Percentiles rank a stretch among this genome's conserved stretches.
Conservation (phyloP, 2,113 vertebrate genomes). For the Oryzias curvinotus region DNA sequence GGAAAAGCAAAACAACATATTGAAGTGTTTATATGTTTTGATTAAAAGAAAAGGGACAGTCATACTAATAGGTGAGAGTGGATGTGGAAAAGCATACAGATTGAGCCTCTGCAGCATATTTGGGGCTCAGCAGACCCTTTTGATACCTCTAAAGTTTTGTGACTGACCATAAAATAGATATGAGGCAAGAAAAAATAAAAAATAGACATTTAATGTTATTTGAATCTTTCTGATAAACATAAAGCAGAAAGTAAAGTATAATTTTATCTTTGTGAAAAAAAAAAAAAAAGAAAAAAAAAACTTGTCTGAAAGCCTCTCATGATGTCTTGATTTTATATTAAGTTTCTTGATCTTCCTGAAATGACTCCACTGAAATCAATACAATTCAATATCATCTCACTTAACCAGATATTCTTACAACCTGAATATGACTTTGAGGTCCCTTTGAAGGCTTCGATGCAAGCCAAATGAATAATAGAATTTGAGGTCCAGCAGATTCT, state of each 20-base stretch:
- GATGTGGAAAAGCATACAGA: not conserved
- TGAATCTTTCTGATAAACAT: not conserved
- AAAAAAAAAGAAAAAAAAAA: not conserved
- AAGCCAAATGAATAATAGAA: conserved; percentile 40
- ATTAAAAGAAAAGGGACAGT: not conserved
- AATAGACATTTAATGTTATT: no score
- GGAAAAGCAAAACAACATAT: not conserved
- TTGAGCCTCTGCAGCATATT: not conserved
- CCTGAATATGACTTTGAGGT: conserved; percentile 38
- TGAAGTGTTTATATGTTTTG: not conserved
- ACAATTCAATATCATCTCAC: conserved; percentile 32
- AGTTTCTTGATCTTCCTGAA: conserved; percentile 51
- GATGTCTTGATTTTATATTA: conserved; percentile 39
- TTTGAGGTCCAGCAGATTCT: conserved; percentile 26
- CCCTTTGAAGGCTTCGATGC: conserved; percentile 16
- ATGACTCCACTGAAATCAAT: conserved; percentile 53
- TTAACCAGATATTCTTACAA: conserved; percentile 15
- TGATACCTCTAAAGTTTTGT: no score
- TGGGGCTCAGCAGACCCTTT: not conserved
- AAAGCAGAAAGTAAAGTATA: not conserved
- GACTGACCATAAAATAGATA: no score
- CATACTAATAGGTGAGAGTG: not conserved
- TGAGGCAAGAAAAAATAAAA: no score
- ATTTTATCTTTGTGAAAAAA: conserved; percentile 7
- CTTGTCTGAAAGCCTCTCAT: conserved; percentile 32